Evolutionary conservation across 2,888 invertebrate species (phyloP), one percentile per base, ranked within the genome.

Genomic region (Melanostoma scalare): DNA sequence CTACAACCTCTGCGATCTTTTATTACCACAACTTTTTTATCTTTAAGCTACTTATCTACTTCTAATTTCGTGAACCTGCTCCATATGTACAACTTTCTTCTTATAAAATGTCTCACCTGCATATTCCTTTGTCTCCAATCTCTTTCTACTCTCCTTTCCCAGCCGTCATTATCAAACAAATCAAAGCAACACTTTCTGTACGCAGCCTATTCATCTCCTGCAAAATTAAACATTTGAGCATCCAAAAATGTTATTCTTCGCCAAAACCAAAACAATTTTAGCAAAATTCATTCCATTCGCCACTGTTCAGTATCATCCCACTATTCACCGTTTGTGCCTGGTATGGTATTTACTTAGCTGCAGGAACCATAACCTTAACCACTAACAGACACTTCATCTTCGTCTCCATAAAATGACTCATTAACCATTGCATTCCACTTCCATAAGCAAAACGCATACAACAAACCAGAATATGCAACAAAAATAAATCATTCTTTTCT

Each of bases 401-500:
- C 56, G 30, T 72, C 67, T 77, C 30, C 76, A 82, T 73, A 61
- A 82, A 77, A 61, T 72, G 72, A 77, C 55, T 78, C 82, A 82
- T 82, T 76, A 81, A 46, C 80, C 77, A 76, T 81, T 68, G 63
- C 58, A 46, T 38, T 46, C 67, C 76, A 67, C 81, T 75, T 69
- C 67, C 38, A 61, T 48, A 53, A 40, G 40, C 52, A 52, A 65
- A 80, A 50, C 10, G 44, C 48, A 61, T 8, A 46, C 36, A 68
- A 30, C 55, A 58, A 61, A 40, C 48, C 73, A 20, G 78, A 82
- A 82, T 82, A 82, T 69, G 82, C 82, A 82, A 82, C 63, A 40
- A 78, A 82, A 82, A 82, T 78, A 82, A 82, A 82, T 82, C 78
- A 82, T 82, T 50, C 50, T 10, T 38, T 82, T 50, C 50, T 10